These are phyloP conservation scores for Cavia porcellus DNA, from an alignment of 2,113 vertebrate species.

Conservation along the genomic window DNA sequence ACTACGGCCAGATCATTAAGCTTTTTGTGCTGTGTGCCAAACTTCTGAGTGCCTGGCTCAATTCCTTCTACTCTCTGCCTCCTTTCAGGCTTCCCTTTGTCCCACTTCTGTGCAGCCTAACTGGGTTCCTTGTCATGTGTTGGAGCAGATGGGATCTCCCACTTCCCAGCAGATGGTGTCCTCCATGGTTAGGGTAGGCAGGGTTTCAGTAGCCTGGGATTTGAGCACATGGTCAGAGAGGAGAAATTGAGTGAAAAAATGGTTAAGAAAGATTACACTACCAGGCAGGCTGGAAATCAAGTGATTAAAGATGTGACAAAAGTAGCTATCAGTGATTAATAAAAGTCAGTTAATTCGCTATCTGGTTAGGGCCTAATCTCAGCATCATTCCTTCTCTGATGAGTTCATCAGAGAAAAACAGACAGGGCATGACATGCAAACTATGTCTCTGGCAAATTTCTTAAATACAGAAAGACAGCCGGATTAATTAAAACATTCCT, in stretches of 20 bases:
- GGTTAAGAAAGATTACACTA: background rate
- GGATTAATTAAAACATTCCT: background rate
- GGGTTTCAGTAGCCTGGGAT: conserved; percentile 53
- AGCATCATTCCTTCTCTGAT: background rate
- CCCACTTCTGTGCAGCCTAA: conserved; percentile 46
- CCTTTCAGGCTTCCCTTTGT: conserved; percentile 68
- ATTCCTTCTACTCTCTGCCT: conserved; percentile 33
- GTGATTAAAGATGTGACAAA: conserved; percentile 7
- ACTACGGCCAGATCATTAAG: background rate
- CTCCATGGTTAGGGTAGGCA: conserved; percentile 74
- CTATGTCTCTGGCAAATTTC: conserved; percentile 35
- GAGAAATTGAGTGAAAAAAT: background rate
- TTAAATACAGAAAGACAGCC: conserved; percentile 50
- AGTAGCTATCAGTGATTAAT: background rate
- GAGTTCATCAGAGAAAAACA: conserved; percentile 23
- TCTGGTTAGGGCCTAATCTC: background rate
- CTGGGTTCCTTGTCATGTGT: conserved; percentile 64
- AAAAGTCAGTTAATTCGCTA: background rate
- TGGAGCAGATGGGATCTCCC: conserved; percentile 81
- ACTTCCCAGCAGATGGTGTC: conserved; percentile 72
- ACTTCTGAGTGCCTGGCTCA: conserved; percentile 12
- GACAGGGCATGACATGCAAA: background rate
- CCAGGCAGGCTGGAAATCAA: background rate
- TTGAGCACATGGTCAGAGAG: conserved; percentile 2
- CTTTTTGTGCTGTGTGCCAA: background rate